Conservation (phyloP, 2,113 vertebrate species). For the Asarcornis scutulata region DNA sequence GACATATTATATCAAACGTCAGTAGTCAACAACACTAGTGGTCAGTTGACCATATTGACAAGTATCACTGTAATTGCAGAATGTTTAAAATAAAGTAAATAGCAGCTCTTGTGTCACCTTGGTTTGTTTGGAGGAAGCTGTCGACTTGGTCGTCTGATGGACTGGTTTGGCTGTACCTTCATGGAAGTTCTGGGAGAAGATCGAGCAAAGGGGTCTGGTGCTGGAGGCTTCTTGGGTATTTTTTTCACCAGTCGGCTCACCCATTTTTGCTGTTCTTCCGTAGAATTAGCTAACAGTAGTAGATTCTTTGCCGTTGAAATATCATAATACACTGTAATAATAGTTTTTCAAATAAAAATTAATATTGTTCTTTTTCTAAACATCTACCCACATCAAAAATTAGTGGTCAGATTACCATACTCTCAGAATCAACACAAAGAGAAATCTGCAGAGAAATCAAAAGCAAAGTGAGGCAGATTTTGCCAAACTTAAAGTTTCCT, state of each 20-base stretch:
- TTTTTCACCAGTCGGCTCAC: constrained; percentile 96
- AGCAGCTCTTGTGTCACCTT: constrained; percentile 83
- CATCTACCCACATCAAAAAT: background rate
- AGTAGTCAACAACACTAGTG: background rate
- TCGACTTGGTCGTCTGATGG: constrained; percentile 92
- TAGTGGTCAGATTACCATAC: background rate
- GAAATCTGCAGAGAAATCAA: background rate
- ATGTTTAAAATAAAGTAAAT: background rate
- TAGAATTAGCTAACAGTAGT: constrained; percentile 91
- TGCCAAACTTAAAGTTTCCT: background rate
- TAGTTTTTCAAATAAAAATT: background rate
- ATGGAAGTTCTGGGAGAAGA: constrained; percentile 94
- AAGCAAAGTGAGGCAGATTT: background rate
- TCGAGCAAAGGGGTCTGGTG: constrained; percentile 89
- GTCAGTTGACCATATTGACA: background rate
- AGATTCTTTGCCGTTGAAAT: constrained; percentile 97
- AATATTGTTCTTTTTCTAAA: background rate
- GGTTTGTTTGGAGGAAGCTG: constrained; percentile 93
- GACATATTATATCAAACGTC: background rate
- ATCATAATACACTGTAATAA: constrained; percentile 91
- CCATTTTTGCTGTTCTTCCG: constrained; percentile 99
- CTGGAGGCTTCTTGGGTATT: constrained; percentile 96
- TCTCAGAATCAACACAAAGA: background rate
- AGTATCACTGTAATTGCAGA: background rate
- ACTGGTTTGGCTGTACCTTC: constrained; percentile 95